Base-by-base conservation (phyloP, 2,888 invertebrate species). In the Fragum whitleyi region DNA sequence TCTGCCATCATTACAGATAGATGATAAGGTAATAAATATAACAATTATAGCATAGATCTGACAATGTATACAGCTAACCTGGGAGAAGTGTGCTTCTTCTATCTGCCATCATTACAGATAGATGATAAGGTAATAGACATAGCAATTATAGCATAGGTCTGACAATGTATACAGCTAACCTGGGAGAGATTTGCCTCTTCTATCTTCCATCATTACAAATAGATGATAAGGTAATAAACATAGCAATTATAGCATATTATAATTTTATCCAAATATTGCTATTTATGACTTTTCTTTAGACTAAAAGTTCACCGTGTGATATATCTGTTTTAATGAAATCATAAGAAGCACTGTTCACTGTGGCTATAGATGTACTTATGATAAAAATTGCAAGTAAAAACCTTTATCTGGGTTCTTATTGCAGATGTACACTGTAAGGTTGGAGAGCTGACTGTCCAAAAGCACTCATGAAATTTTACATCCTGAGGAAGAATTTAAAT, bases 131-230 rank as follows among this genome's bases (percentile, higher is more conserved):
- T 93, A 53, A 71, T 3, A 36, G 9, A 65, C 71, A 36, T 6
- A 9, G 32, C 32, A 36, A 36, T 36, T 2, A 14, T 57, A 57
- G 28, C 32, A 36, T 9, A n/a, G 96, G 96, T 86, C 95, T 96
- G 0, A 96, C 96, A 0, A 92, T 97, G 7, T 96, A 96, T 92
- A 94, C 95, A 2, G 93, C 95, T 0, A 95, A 95, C 87, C 94
- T 97, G 39, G 96, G 96, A 83, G 93, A 94, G 0, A 94, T 93
- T 62, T n/a, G n/a, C n/a, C 94, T 95, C 89, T 94, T 97, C 26
- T 96, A 96, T 88, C 95, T 98, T 88, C 98, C 98, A 0, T 95
- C 97, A 0, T 95, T 98, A 86, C 96, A 96, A 6, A 96, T 97
- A 1, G 98, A 98, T 91, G 95, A 96, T 62, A 86, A 90, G 86